These are phyloP conservation scores for Mormyrops boulengeri DNA, from an alignment of 2,797 vertebrate genomes.

Conservation along the genomic window DNA sequence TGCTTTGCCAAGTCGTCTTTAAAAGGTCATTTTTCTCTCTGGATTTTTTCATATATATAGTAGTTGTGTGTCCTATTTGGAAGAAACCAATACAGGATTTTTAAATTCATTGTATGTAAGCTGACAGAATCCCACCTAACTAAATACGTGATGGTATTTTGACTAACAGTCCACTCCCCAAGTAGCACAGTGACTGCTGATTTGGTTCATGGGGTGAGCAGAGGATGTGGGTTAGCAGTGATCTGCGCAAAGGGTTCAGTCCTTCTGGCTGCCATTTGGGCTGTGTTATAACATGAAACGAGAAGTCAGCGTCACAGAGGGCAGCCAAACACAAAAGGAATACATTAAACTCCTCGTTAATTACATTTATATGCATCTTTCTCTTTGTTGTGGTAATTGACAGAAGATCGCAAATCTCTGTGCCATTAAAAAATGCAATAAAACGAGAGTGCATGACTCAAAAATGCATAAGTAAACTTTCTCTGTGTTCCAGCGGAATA, in stretches of 20 bases:
- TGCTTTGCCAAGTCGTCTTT: constrained; percentile 1
- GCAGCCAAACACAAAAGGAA: constrained; percentile 49
- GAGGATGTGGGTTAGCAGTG: constrained; percentile 46
- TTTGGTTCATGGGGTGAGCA: constrained; percentile 47
- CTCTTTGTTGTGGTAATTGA: constrained; percentile 57
- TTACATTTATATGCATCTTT: constrained; percentile 44
- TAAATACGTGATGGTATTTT: neutral
- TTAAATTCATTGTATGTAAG: neutral
- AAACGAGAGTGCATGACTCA: constrained; percentile 44
- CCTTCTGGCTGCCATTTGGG: constrained; percentile 46
- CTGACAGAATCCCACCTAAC: neutral
- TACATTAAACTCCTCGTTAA: constrained; percentile 47
- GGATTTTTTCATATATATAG: neutral
- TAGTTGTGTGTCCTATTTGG: neutral
- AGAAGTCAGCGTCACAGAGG: constrained; percentile 33
- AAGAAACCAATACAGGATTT: neutral
- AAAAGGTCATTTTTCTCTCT: neutral
- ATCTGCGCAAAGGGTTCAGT: constrained; percentile 34
- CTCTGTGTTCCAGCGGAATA: constrained; percentile 38
- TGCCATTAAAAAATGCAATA: constrained; percentile 50
- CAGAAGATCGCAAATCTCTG: constrained; percentile 43
- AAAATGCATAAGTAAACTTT: constrained; percentile 33
- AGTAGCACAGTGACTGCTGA: constrained; percentile 25
- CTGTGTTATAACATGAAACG: constrained; percentile 43
- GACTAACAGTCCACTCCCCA: constrained; percentile 28